These are phyloP conservation scores for Cryptus viduatorius DNA, from an alignment of 2,888 invertebrate genomes.

Conservation along the genomic window DNA sequence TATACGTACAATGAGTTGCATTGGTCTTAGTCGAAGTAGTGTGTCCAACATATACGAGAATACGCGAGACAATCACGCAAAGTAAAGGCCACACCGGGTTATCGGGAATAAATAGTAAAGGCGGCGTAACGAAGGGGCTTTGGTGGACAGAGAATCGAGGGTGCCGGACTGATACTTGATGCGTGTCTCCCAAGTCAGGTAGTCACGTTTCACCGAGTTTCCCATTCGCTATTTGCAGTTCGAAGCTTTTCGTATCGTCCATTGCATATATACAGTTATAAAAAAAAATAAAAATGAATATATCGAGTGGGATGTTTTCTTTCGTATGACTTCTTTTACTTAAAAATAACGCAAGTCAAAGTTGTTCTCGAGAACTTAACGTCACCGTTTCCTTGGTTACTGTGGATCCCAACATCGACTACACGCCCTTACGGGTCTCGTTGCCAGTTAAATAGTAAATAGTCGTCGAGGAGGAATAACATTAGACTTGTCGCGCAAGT, in stretches of 20 bases:
- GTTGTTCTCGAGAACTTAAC: not conserved
- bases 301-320: not conserved
- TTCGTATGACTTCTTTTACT: not conserved
- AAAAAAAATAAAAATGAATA: not conserved
- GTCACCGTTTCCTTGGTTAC: conserved; percentile 74
- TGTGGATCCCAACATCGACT: conserved; percentile 72
- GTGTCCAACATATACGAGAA: conserved; percentile 39
- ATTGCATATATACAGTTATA: not conserved
- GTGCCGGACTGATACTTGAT: conserved; percentile 21
- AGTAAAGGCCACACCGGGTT: conserved; percentile 35
- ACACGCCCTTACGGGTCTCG: conserved; percentile 5
- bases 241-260: not conserved
- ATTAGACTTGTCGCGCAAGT: not conserved
- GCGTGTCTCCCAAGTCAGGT: not conserved
- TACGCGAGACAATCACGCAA: conserved; percentile 66
- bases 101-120: conserved; percentile 56
- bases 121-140: conserved; percentile 21
- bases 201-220: not conserved
- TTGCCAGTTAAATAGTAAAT: not conserved
- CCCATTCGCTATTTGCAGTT: not conserved
- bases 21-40: not conserved
- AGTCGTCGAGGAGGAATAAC: conserved; percentile 16
- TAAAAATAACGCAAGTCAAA: conserved; percentile 2
- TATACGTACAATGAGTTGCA: not conserved
- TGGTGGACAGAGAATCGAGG: conserved; percentile 38